phyloP scores from a whole-genome alignment of 1,140 invertebrate genomes.

The Ceratina japonica region DNA sequence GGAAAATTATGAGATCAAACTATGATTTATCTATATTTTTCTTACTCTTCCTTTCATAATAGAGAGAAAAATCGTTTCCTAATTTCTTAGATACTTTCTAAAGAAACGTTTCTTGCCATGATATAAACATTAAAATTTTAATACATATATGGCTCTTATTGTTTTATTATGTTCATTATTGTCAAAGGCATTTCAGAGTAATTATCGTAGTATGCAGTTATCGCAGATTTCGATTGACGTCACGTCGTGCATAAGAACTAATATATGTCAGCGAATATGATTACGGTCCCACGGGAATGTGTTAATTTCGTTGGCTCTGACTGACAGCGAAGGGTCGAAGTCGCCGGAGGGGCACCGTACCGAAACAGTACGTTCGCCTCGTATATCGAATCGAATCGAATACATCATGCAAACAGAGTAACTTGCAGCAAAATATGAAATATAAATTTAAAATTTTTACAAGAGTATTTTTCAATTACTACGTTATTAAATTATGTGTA shows the following conservation, averaged over 20 bases:
- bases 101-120: too few relatives aligned
- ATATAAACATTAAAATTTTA: too few relatives aligned
- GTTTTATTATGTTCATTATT: too few relatives aligned
- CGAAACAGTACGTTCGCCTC: neutral
- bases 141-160: too few relatives aligned
- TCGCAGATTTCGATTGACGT: slow-evolving; percentile 4
- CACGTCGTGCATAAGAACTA: neutral
- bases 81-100: too few relatives aligned
- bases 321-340: neutral
- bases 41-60: too few relatives aligned
- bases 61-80: too few relatives aligned
- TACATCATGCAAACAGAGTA: neutral
- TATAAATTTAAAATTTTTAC: too few relatives aligned
- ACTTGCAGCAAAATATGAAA: neutral
- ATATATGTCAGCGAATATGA: slow-evolving; percentile 9
- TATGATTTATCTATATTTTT: too few relatives aligned
- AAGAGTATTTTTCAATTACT: too few relatives aligned
- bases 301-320: slow-evolving; percentile 4
- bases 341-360: neutral
- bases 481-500: too few relatives aligned
- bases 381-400: neutral
- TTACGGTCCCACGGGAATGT: neutral
- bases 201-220: neutral
- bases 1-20: too few relatives aligned
- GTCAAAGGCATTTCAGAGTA: neutral